Conservation (phyloP, 2,888 invertebrate genomes). For the Luperina nickerlii region DNA sequence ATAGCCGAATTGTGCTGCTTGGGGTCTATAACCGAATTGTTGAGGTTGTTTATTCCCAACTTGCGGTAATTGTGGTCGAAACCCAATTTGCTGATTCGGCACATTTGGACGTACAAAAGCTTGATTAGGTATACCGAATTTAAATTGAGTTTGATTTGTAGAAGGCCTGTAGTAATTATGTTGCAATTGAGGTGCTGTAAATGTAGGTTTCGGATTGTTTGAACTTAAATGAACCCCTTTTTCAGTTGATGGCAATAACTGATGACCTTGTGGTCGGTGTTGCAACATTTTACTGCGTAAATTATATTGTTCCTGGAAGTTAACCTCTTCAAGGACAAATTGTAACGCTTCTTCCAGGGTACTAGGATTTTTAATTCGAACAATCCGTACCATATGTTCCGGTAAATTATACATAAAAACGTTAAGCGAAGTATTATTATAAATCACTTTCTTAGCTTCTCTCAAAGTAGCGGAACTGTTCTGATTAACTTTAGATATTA, state of each 20-base stretch:
- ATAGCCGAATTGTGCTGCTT: not conserved
- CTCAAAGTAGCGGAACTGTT: not conserved
- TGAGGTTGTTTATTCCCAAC: no score
- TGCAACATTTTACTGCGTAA: not conserved
- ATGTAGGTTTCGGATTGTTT: not conserved
- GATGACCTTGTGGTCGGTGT: not conserved
- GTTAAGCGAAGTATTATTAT: not conserved
- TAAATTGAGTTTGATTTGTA: not conserved
- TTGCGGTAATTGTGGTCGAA: no score
- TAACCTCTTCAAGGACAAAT: slow-evolving; percentile 1
- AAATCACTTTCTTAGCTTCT: not conserved
- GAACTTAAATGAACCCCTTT: not conserved
- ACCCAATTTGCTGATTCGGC: no score
- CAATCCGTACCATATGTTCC: not conserved
- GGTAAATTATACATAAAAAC: not conserved
- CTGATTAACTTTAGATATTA: not conserved
- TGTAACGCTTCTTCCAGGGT: not conserved
- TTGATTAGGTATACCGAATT: no score
- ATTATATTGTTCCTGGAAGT: slow-evolving; percentile 1
- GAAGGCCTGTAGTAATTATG: no score
- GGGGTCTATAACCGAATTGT: no score
- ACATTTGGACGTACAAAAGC: no score
- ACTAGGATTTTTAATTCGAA: slow-evolving; percentile 7
- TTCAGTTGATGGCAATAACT: no score
- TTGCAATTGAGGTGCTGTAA: not conserved